These are phyloP conservation scores for Gymnocypris eckloni DNA, from an alignment of 2,797 vertebrate genomes.

Conservation along the genomic window DNA sequence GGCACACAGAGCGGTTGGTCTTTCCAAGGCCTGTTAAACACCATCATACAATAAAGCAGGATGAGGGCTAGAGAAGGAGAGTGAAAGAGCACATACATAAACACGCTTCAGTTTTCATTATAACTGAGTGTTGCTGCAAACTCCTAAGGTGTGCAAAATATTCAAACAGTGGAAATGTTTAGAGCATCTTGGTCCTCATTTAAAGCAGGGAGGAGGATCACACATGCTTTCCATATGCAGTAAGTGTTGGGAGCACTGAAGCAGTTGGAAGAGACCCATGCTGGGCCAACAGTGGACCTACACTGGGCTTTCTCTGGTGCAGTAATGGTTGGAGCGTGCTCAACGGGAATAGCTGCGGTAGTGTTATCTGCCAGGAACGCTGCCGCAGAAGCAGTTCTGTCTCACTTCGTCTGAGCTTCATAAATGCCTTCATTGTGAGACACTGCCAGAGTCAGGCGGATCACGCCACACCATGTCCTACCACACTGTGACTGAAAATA, in stretches of 20 bases:
- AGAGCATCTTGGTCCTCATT: constrained; percentile 68
- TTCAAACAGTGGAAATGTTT: constrained; percentile 70
- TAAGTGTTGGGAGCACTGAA: constrained; percentile 73
- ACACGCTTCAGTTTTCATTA: constrained; percentile 22
- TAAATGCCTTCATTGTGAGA: constrained; percentile 63
- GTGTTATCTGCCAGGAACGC: constrained; percentile 65
- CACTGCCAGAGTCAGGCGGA: constrained; percentile 55
- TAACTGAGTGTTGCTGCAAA: constrained; percentile 7
- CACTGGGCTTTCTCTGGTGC: constrained; percentile 62
- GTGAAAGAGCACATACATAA: neutral
- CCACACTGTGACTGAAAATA: constrained; percentile 24
- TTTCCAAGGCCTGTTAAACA: constrained; percentile 1
- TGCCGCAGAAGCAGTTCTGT: constrained; percentile 68
- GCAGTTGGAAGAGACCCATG: constrained; percentile 64
- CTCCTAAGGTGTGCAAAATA: constrained; percentile 48
- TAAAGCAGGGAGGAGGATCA: constrained; percentile 62
- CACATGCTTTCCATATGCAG: constrained; percentile 82
- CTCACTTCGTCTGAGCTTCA: constrained; percentile 58
- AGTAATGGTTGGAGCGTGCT: constrained; percentile 76
- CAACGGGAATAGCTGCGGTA: constrained; percentile 73
- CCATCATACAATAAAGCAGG: neutral
- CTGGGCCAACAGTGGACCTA: constrained; percentile 15
- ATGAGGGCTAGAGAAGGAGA: neutral
- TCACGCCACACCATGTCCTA: constrained; percentile 12
- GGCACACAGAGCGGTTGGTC: constrained; percentile 32